Evolutionary conservation across 2,797 vertebrate species (phyloP).

Genomic region (Enteromius unitaeniatus): DNA sequence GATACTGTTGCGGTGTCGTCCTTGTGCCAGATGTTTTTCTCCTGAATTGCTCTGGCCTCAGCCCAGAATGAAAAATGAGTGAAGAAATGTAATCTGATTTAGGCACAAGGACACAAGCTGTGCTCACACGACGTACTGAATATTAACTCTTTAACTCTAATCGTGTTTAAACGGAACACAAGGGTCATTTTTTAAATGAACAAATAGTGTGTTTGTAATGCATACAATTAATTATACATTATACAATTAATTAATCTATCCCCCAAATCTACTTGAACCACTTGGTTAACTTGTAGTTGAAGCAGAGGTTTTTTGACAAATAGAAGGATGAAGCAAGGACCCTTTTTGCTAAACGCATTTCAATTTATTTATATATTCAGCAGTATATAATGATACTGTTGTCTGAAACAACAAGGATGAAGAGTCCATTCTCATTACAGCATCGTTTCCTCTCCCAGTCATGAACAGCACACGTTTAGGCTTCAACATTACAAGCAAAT

Average conservation of each 20-base stretch:
- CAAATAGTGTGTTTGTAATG: slow-evolving; percentile 12
- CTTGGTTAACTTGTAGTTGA: neutral
- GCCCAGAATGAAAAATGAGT: slow-evolving; percentile 65
- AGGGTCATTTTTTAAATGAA: neutral
- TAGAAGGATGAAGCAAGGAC: neutral
- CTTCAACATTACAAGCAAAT: slow-evolving; percentile 54
- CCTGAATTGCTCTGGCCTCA: slow-evolving; percentile 72
- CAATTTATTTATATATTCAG: neutral
- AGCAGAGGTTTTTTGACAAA: neutral
- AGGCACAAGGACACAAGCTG: slow-evolving; percentile 64
- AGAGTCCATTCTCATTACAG: neutral
- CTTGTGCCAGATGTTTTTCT: slow-evolving; percentile 74
- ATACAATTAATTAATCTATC: neutral
- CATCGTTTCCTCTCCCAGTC: slow-evolving; percentile 50
- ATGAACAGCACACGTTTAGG: neutral
- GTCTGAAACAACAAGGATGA: slow-evolving; percentile 10
- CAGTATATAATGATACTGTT: neutral
- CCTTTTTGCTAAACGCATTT: neutral
- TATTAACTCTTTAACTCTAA: slow-evolving; percentile 62
- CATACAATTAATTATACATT: neutral
- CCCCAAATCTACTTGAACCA: neutral
- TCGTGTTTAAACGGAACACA: neutral
- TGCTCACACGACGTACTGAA: slow-evolving; percentile 60
- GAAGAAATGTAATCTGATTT: slow-evolving; percentile 67
- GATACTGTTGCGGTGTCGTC: slow-evolving; percentile 68